phyloP scores from a whole-genome alignment of 2,888 invertebrate species.

The Steinernema scapterisci region DNA sequence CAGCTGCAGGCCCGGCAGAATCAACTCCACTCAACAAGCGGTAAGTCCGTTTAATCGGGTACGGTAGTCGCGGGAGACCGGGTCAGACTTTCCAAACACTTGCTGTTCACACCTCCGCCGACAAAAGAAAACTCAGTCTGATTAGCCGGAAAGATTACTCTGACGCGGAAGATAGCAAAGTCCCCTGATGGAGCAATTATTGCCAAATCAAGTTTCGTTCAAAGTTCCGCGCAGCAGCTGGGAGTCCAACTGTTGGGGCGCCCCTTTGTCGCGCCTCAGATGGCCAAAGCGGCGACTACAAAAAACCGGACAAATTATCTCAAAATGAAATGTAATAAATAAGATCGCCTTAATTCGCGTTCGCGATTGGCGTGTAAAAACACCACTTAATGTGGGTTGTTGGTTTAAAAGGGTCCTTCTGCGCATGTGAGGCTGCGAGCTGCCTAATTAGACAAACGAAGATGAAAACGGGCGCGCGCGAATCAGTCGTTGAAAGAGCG shows the following conservation, averaged over 20 bases:
- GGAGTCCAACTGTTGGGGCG: background rate
- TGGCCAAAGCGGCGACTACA: conserved; percentile 4
- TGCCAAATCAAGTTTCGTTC: background rate
- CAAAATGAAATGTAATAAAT: conserved; percentile 31
- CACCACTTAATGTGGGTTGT: conserved; percentile 32
- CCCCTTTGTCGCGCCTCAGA: background rate
- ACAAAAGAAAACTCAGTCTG: background rate
- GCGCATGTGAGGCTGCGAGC: conserved; percentile 21
- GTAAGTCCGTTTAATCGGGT: background rate
- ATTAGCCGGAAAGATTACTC: background rate
- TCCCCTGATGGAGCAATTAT: background rate
- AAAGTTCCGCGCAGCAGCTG: background rate
- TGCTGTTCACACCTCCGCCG: background rate
- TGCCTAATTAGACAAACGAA: conserved; percentile 33
- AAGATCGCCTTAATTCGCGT: conserved; percentile 31
- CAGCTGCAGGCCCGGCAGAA: conserved; percentile 13
- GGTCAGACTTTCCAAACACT: too few relatives aligned
- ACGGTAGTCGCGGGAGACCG: conserved; percentile 1
- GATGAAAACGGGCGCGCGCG: conserved; percentile 29
- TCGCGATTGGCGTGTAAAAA: conserved; percentile 32
- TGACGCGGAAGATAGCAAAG: background rate
- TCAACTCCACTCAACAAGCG: background rate
- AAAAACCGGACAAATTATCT: conserved; percentile 27
- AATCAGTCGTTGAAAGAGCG: conserved; percentile 27
- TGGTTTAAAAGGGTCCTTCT: conserved; percentile 31